phyloP scores from a whole-genome alignment of 2,797 vertebrate species.

The Triplophysa yarkandensis region DNA sequence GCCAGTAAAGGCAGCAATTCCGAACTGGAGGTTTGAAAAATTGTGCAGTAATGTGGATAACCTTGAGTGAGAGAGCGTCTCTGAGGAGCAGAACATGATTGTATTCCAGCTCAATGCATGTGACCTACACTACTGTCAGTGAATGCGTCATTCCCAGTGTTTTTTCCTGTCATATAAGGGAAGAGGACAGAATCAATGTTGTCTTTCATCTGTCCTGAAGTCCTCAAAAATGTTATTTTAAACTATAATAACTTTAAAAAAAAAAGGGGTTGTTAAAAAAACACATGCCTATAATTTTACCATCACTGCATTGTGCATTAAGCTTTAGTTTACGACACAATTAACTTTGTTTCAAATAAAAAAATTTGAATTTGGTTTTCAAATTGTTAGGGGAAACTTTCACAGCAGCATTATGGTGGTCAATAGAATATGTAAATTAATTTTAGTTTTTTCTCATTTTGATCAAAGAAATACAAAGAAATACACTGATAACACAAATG shows the following conservation, averaged over 20 bases:
- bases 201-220: slow-evolving; percentile 30
- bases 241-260: neutral
- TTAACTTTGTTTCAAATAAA: no score
- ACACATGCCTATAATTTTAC: slow-evolving; percentile 5
- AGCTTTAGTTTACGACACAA: no score
- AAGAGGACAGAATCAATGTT: slow-evolving; percentile 4
- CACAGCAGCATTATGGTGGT: no score
- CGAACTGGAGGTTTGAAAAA: slow-evolving; percentile 20
- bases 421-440: no score
- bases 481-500: no score
- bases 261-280: neutral
- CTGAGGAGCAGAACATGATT: slow-evolving; percentile 4
- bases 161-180: neutral
- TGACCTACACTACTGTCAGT: slow-evolving; percentile 1
- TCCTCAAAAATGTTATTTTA: slow-evolving; percentile 12
- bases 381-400: no score
- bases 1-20: slow-evolving; percentile 22
- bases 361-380: no score
- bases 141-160: neutral
- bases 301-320: slow-evolving; percentile 10
- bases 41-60: slow-evolving; percentile 24
- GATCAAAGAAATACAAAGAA: no score
- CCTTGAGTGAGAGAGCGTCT: slow-evolving; percentile 15
- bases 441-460: no score
- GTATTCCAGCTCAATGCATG: slow-evolving; percentile 1